These are phyloP conservation scores for Lissocephala sabroskyi DNA, from an alignment of 2,888 invertebrate species.

Conservation along the genomic window DNA sequence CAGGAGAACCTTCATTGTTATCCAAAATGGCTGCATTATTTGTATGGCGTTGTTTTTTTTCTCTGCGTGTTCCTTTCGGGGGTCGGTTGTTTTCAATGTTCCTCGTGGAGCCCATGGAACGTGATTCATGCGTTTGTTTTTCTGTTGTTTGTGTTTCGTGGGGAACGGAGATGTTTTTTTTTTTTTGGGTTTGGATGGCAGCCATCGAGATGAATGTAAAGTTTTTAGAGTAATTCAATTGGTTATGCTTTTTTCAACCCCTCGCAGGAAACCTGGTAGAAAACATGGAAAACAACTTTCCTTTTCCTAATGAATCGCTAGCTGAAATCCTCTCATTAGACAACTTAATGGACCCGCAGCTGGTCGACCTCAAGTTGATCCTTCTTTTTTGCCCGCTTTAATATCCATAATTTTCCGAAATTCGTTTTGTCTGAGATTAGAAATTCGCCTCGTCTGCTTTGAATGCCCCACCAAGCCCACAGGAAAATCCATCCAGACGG, in stretches of 20 bases:
- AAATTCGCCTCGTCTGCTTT: constrained; percentile 13
- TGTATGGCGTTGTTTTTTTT: constrained; percentile 38
- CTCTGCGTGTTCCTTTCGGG: constrained; percentile 23
- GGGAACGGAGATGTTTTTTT: constrained; percentile 5
- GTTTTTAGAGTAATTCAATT: too few relatives aligned
- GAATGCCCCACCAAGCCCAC: not conserved
- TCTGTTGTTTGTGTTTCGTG: not conserved
- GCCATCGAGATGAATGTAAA: not conserved
- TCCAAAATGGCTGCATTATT: constrained; percentile 65
- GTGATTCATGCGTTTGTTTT: constrained; percentile 61
- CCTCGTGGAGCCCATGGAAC: constrained; percentile 25
- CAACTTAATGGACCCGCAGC: constrained; percentile 31
- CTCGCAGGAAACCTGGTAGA: not conserved
- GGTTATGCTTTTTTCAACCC: too few relatives aligned
- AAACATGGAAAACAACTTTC: constrained; percentile 16
- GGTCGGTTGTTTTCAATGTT: constrained; percentile 23
- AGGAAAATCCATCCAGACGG: not conserved
- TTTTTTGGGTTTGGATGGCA: constrained; percentile 6
- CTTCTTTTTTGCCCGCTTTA: constrained; percentile 13
- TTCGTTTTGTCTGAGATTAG: constrained; percentile 35
- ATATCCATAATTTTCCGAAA: too few relatives aligned
- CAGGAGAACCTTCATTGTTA: constrained; percentile 44
- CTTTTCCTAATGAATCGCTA: not conserved
- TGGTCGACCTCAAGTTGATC: too few relatives aligned
- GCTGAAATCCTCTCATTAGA: not conserved